Base-by-base conservation (phyloP, 2,888 invertebrate species). In the Eupithecia inturbata region DNA sequence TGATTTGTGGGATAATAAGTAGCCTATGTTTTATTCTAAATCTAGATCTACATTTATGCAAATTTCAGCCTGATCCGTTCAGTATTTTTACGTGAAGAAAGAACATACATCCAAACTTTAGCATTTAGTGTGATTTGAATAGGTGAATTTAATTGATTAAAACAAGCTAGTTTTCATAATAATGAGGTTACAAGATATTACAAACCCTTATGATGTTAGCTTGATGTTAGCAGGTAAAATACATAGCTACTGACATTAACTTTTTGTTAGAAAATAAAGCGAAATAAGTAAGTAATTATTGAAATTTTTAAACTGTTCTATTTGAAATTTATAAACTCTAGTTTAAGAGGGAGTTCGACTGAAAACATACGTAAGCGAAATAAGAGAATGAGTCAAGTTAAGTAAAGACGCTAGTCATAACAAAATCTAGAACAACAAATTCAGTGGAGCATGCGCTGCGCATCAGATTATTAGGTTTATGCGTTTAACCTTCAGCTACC, bases 401-500 rank as follows among this genome's bases (percentile, higher is more conserved):
- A 19, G 31, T 31, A 19, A 9, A 31, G 0, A 4, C 12, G 22
- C 22, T 53, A 53, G 22, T 53, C 10, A 4, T 26, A 22, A 49
- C 9, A 22, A 57, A 57, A 57, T 57, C 19, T 62, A 62, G 62
- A 31, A 62, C 62, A 62, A 31, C 16, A 31, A 57, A 26, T 57
- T 26, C 57, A 57, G 57, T 57, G 14, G 26, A 26, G 57, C 57
- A 22, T 53, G 53, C 22, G n/a, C 53, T 12, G 57, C 57, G 26
- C 57, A 57, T 57, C 57, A 57, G 12, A 53, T 53, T 33, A 53
- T 31, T 26, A 66, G 39, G 22, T 26, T 68, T 33, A 57, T 31
- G 60, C 26, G n/a, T 28, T 0, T 67, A 39, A 67, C 71, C 71
- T 71, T 71, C 53, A 71, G 26, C 10, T 9, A 63, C 66, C 36